A percentile compares a stretch with the other conserved stretches of the same genome.
Evolutionary conservation across 2,113 vertebrate genomes (phyloP).

Genomic region (Datnioides undecimradiatus): DNA sequence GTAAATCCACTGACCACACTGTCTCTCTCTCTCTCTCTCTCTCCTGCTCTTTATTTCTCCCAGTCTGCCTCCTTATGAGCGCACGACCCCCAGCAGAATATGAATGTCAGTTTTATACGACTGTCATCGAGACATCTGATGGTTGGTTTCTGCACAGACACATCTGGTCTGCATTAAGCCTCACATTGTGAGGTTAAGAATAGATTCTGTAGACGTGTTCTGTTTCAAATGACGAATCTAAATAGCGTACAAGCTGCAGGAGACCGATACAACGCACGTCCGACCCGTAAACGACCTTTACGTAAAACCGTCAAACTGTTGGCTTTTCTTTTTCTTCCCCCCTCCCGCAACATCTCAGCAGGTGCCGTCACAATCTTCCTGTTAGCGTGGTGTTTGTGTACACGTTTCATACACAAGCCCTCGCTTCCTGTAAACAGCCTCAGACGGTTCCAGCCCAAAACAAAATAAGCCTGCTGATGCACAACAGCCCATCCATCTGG

Average conservation of each 20-base stretch:
- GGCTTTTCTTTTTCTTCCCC: not conserved
- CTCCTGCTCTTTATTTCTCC: conserved; percentile 9
- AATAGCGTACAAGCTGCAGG: not conserved
- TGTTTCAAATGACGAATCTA: conserved; percentile 25
- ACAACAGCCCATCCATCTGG: conserved; percentile 57
- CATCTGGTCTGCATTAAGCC: conserved; percentile 50
- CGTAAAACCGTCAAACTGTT: conserved; percentile 26
- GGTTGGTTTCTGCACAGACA: conserved; percentile 26
- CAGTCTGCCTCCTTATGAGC: conserved; percentile 17
- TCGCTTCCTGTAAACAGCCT: conserved; percentile 49
- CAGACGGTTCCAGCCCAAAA: conserved; percentile 48
- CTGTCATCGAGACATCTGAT: conserved; percentile 42
- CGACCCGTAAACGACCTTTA: not conserved
- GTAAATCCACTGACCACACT: conserved; percentile 48
- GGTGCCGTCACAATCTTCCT: conserved; percentile 62
- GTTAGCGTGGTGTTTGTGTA: conserved; percentile 48
- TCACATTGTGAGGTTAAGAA: not conserved
- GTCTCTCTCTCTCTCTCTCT: conserved; percentile 10
- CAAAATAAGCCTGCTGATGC: conserved; percentile 61
- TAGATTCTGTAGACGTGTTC: conserved; percentile 6
- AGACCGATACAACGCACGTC: too few species aligned
- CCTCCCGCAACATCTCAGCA: conserved; percentile 37
- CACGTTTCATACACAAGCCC: conserved; percentile 48
- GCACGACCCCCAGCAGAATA: conserved; percentile 4
- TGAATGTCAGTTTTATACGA: conserved; percentile 27